Base-by-base conservation (phyloP, 2,113 vertebrate genomes). In the Centropus unirufus region DNA sequence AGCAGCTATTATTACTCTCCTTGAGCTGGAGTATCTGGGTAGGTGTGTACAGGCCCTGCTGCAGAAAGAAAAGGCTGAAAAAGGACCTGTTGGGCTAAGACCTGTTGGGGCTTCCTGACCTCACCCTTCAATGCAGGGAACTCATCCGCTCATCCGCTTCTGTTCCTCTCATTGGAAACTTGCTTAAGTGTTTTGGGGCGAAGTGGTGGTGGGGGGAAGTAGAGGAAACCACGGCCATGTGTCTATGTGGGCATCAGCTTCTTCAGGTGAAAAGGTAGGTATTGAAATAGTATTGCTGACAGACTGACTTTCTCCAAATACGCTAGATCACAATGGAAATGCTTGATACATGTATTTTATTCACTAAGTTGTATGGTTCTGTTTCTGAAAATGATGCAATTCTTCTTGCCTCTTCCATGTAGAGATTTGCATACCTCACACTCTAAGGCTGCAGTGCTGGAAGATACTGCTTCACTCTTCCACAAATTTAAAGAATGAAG, bases 191-290 rank as follows among this genome's bases (percentile, higher is more conserved):
- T 81, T 77, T 63, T 23, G 39, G 47, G 36, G 36, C 9, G 4
- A 36, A 8, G 9, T 36, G 36, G 36, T 36, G 36, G 36, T n/a
- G 6, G 69, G 21, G 39, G 30, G 77, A 7, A 62, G 34, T 8
- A 67, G 36, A 46, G 42, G 46, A 80, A 92, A 11, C 4, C 9
- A n/a, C 2, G 14, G 26, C 10, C 1, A 0, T 24, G 3, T 30
- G 49, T 14, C 36, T 69, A 12, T 30, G 21, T 30, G 47, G 82
- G 15, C 0, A 0, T 51, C 17, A 20, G 10, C 14, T 89, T 91
- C 20, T 69, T 20, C 8, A 0, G 1, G 4, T 30, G 6, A 11
- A n/a, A 54, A 64, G 18, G 8, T 73, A 16, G 11, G 2, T 77
- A 27, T 39, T 59, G 46, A 39, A 75, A 8, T 23, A 75, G 4